These are phyloP conservation scores for Atta texana DNA, from an alignment of 1,140 invertebrate species.

Conservation along the genomic window DNA sequence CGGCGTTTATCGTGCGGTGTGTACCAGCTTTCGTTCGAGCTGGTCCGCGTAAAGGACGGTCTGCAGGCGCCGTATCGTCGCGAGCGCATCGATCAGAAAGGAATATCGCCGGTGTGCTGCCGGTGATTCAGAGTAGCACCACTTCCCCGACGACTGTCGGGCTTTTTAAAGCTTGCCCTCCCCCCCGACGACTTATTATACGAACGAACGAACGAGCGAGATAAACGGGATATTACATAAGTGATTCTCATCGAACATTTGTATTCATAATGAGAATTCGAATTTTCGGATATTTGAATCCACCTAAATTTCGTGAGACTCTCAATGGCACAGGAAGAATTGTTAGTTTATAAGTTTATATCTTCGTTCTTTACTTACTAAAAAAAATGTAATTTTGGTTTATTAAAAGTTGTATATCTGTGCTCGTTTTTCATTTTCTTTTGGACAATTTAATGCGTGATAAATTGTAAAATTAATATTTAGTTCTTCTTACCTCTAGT, in stretches of 20 bases:
- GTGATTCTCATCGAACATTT: conserved; percentile 34
- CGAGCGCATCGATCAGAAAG: conserved; percentile 70
- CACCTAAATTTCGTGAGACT: conserved; percentile 11
- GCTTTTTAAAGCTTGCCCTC: conserved; percentile 44
- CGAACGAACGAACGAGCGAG: not conserved
- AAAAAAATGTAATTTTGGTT: not conserved
- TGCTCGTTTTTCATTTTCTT: not conserved
- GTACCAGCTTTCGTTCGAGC: conserved; percentile 9
- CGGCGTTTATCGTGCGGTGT: not conserved
- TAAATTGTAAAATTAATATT: not conserved
- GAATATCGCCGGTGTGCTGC: conserved; percentile 69
- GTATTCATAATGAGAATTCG: conserved; percentile 35
- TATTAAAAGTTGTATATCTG: not conserved
- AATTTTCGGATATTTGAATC: conserved; percentile 45
- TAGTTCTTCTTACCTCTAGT: not conserved
- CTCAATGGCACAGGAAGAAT: not conserved
- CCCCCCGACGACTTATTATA: conserved; percentile 39
- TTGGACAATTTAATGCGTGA: not conserved
- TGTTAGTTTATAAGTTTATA: too few species aligned
- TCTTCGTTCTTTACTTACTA: too few species aligned
- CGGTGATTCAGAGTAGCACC: conserved; percentile 70
- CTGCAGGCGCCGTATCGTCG: conserved; percentile 62
- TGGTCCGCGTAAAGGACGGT: conserved; percentile 28
- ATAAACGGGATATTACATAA: conserved; percentile 44
- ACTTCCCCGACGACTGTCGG: conserved; percentile 54